Evolutionary conservation across 1,140 invertebrate genomes (phyloP).

Genomic region (Saxidomus purpurata): DNA sequence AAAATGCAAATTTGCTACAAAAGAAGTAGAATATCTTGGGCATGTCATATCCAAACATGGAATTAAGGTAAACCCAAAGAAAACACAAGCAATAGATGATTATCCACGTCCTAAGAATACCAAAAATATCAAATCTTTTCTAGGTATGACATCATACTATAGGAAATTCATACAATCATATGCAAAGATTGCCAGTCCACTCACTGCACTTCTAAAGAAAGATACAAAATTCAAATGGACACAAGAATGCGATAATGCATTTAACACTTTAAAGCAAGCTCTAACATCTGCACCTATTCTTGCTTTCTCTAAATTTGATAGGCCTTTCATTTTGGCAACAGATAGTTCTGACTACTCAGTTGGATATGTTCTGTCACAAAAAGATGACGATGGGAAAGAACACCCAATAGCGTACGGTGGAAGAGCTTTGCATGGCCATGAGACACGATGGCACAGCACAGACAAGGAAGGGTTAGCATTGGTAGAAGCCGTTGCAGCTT

Average conservation of each 20-base stretch:
- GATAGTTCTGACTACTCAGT: neutral
- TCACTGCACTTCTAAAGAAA: conserved; percentile 15
- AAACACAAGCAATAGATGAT: neutral
- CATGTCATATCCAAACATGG: conserved; percentile 61
- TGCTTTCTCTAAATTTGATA: neutral
- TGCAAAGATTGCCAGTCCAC: conserved; percentile 51
- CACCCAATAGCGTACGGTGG: conserved; percentile 6
- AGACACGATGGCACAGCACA: conserved; percentile 8
- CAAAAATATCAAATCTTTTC: neutral
- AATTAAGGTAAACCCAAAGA: conserved; percentile 29
- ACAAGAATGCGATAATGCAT: conserved; percentile 12
- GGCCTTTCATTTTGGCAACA: neutral
- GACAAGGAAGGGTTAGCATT: conserved; percentile 44
- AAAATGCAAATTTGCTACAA: conserved; percentile 69
- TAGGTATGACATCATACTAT: neutral
- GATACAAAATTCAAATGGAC: conserved; percentile 14
- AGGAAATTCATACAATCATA: conserved; percentile 30
- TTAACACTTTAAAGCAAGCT: neutral
- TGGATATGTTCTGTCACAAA: conserved; percentile 59
- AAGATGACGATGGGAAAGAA: conserved; percentile 44
- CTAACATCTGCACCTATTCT: conserved; percentile 11
- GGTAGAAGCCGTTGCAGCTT: conserved; percentile 42
- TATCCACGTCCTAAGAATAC: neutral
- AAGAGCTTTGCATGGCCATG: neutral
- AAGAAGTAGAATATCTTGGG: conserved; percentile 67